These are phyloP conservation scores for Oxytorus armatus DNA, from an alignment of 2,888 invertebrate genomes.

Conservation along the genomic window DNA sequence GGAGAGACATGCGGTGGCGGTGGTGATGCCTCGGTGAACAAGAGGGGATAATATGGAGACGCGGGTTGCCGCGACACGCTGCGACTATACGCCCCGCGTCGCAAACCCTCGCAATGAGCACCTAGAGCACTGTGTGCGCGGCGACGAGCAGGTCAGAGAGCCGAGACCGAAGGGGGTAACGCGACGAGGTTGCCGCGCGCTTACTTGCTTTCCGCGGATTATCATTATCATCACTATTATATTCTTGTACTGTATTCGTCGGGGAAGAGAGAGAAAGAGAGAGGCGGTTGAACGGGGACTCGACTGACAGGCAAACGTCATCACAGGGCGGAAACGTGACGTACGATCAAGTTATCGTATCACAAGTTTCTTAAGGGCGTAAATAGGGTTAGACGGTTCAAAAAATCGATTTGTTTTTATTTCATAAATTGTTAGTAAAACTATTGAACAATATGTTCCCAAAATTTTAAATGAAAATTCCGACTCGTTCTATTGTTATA, in stretches of 20 bases:
- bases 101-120: slow-evolving; percentile 50
- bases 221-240: slow-evolving; percentile 81
- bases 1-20: slow-evolving; percentile 45
- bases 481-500: too few relatives aligned
- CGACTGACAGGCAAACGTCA: slow-evolving; percentile 34
- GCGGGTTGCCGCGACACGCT: slow-evolving; percentile 43
- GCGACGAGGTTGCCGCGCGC: slow-evolving; percentile 79
- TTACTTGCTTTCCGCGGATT: slow-evolving; percentile 80
- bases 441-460: too few relatives aligned
- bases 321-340: neutral
- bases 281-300: slow-evolving; percentile 40
- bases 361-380: too few relatives aligned
- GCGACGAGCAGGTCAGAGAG: slow-evolving; percentile 55
- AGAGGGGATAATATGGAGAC: slow-evolving; percentile 51
- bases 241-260: slow-evolving; percentile 31
- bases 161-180: slow-evolving; percentile 13
- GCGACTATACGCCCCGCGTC: slow-evolving; percentile 43
- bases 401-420: too few relatives aligned
- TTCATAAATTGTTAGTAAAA: too few relatives aligned
- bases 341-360: too few relatives aligned
- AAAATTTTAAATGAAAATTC: too few relatives aligned
- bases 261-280: slow-evolving; percentile 16
- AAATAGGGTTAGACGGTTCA: too few relatives aligned
- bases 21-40: slow-evolving; percentile 42
- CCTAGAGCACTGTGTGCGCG: slow-evolving; percentile 47